Percentiles rank a stretch among this genome's conserved stretches.
phyloP scores from a whole-genome alignment of 1,140 invertebrate species.

The Anthonomus grandis region DNA sequence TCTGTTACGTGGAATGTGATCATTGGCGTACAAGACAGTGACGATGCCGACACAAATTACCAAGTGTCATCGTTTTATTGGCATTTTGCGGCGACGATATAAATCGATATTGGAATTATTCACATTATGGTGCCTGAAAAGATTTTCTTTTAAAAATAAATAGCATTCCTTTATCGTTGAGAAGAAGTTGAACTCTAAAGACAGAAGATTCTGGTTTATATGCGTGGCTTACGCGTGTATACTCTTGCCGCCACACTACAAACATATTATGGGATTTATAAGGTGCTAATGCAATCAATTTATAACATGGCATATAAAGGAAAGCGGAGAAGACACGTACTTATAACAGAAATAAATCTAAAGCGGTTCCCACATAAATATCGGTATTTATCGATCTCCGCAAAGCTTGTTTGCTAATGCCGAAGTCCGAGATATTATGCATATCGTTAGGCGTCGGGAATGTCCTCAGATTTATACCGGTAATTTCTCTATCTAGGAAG shows the following conservation, averaged over 20 bases:
- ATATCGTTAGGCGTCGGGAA: constrained; percentile 3
- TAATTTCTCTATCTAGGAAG: constrained; percentile 6
- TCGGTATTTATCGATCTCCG: constrained; percentile 10
- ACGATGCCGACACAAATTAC: no score
- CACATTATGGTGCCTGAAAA: no score
- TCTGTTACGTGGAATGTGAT: neutral
- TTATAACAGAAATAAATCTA: constrained; percentile 4
- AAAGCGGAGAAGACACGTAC: neutral
- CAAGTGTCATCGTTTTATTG: no score
- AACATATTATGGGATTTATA: no score
- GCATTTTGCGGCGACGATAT: no score
- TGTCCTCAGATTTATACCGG: constrained; percentile 11
- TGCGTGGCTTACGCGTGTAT: no score
- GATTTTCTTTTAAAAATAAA: no score
- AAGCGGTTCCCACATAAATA: constrained; percentile 12
- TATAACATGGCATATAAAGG: neutral
- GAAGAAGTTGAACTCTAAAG: no score
- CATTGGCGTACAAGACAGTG: constrained; percentile 5
- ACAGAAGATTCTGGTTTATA: no score
- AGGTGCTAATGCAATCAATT: neutral
- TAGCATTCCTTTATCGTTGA: no score
- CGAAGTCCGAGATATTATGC: constrained; percentile 6
- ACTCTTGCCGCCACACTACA: no score
- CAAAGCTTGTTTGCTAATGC: constrained; percentile 9
- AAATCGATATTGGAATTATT: no score